Percentiles rank a stretch among this genome's conserved stretches.
Evolutionary conservation across 2,113 vertebrate genomes (phyloP).

Genomic region (Fukomys damarensis): DNA sequence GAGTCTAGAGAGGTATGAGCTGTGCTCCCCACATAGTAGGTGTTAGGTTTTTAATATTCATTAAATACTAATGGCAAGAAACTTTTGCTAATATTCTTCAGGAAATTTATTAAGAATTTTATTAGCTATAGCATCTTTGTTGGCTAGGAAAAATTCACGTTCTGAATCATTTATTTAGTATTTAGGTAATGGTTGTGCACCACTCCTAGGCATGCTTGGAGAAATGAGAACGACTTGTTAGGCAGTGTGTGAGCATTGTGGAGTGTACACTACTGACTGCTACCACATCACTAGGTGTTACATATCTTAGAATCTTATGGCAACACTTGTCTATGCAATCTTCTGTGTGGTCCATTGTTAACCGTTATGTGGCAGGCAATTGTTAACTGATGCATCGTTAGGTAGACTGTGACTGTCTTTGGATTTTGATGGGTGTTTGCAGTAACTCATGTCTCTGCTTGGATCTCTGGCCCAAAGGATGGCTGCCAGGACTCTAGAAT

Average conservation of each 20-base stretch:
- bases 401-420: neutral
- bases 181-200: neutral
- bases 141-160: neutral
- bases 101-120: slow-evolving; percentile 4
- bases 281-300: neutral
- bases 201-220: neutral
- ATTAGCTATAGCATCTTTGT: neutral
- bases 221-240: neutral
- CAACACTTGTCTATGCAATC: neutral
- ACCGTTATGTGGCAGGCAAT: neutral
- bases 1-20: neutral
- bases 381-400: neutral
- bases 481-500: neutral
- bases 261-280: neutral
- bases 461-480: neutral
- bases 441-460: neutral
- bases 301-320: neutral
- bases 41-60: slow-evolving; percentile 19
- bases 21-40: neutral
- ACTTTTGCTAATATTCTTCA: slow-evolving; percentile 14
- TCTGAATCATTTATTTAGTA: slow-evolving; percentile 33
- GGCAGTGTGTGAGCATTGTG: neutral
- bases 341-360: neutral
- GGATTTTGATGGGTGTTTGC: slow-evolving; percentile 40
- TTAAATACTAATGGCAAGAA: neutral